phyloP scores from a whole-genome alignment of 53 echinoderm and acorn worm species.

The Henricia sp. region DNA sequence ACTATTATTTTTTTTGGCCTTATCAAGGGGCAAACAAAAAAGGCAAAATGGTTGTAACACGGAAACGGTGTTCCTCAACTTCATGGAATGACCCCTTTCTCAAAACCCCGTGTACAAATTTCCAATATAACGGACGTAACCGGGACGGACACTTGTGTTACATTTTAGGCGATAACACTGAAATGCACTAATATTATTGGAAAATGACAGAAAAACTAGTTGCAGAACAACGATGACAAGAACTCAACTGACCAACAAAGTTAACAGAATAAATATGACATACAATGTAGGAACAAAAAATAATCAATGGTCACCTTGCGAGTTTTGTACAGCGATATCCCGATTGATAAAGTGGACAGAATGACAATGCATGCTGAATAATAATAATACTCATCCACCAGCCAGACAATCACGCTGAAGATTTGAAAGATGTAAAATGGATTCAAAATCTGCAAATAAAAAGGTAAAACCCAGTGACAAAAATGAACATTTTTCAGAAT shows the following conservation, averaged over 20 bases:
- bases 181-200: no score
- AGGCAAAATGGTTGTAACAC: no score
- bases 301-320: slow-evolving; percentile 51
- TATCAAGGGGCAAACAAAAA: no score
- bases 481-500: slow-evolving; percentile 72
- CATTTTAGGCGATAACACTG: no score
- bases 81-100: no score
- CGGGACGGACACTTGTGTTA: no score
- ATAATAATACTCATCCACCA: slow-evolving; percentile 70
- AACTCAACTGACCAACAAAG: not conserved
- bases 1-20: no score
- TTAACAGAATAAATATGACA: not conserved
- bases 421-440: slow-evolving; percentile 90
- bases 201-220: slow-evolving; percentile 3
- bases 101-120: no score
- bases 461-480: slow-evolving; percentile 4
- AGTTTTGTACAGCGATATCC: slow-evolving; percentile 74
- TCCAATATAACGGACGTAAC: no score
- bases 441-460: slow-evolving; percentile 65
- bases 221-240: not conserved
- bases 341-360: slow-evolving; percentile 70
- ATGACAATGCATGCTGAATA: slow-evolving; percentile 75
- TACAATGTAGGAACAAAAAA: no score
- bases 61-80: no score
- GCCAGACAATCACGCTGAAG: slow-evolving; percentile 80